These are phyloP conservation scores for Acrobasis suavella DNA, from an alignment of 2,888 invertebrate species.

Conservation along the genomic window DNA sequence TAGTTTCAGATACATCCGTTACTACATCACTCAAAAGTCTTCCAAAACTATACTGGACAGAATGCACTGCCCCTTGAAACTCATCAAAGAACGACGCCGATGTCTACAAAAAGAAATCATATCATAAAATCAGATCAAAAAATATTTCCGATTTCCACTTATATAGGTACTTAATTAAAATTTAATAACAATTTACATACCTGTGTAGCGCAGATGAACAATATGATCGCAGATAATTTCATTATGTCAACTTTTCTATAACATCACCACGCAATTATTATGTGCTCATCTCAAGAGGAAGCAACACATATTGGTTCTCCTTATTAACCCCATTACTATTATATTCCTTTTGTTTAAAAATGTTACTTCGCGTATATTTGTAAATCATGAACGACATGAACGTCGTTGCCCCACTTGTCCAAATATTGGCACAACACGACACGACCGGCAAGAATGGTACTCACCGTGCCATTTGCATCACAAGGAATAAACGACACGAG, in stretches of 20 bases:
- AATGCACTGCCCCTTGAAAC: conserved; percentile 51
- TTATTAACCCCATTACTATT: conserved; percentile 24
- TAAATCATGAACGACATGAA: conserved; percentile 45
- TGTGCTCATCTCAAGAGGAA: conserved; percentile 16
- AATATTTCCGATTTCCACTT: neutral
- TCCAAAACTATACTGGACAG: conserved; percentile 57
- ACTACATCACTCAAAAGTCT: conserved; percentile 62
- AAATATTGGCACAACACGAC: conserved; percentile 42
- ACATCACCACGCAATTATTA: neutral
- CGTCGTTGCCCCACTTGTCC: conserved; percentile 41
- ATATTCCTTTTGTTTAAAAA: conserved; percentile 10
- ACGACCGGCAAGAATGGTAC: conserved; percentile 31
- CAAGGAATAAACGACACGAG: neutral
- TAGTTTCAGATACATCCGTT: conserved; percentile 60
- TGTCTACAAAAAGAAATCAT: conserved; percentile 19
- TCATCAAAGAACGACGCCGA: conserved; percentile 57
- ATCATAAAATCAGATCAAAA: neutral
- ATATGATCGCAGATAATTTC: conserved; percentile 42
- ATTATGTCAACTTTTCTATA: conserved; percentile 35
- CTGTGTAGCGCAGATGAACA: conserved; percentile 43
- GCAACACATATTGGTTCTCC: conserved; percentile 21
- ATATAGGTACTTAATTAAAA: neutral
- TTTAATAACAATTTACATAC: conserved; percentile 37
- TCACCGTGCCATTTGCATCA: neutral
- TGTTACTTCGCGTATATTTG: conserved; percentile 43